A percentile compares a stretch with the other conserved stretches of the same genome.
phyloP scores from a whole-genome alignment of 2,797 vertebrate species.

The Babyrousa celebensis region DNA sequence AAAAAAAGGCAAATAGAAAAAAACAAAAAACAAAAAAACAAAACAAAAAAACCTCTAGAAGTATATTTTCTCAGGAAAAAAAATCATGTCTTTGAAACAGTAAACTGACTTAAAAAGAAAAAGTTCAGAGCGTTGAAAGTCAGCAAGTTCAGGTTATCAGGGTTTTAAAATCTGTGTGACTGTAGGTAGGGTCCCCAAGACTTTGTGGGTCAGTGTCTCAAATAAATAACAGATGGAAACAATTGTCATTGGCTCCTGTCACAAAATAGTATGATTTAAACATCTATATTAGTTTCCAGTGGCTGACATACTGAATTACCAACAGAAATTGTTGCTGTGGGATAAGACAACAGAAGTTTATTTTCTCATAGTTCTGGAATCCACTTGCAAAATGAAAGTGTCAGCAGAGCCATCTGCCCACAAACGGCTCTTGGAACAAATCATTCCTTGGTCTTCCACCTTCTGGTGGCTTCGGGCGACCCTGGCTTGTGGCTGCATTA shows the following conservation, averaged over 20 bases:
- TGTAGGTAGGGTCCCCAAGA: neutral
- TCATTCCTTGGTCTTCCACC: neutral
- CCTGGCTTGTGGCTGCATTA: neutral
- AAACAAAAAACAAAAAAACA: too few relatives aligned
- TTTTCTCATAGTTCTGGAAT: neutral
- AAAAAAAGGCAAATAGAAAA: too few relatives aligned
- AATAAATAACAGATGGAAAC: neutral
- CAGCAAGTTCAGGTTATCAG: neutral
- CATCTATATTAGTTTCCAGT: neutral
- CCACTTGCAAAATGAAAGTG: neutral
- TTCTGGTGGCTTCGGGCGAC: neutral
- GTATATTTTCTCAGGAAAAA: slow-evolving; percentile 10
- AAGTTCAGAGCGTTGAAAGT: neutral
- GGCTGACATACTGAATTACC: neutral
- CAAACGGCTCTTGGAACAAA: neutral
- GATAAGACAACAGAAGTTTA: neutral
- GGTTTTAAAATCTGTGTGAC: neutral
- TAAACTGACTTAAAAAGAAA: slow-evolving; percentile 15
- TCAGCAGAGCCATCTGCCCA: neutral
- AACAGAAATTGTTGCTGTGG: neutral
- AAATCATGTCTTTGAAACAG: slow-evolving; percentile 34
- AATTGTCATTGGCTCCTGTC: neutral
- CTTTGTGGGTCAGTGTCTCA: slow-evolving; percentile 24
- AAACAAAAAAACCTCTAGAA: neutral
- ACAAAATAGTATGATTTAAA: neutral